Evolutionary conservation across 1,140 invertebrate genomes (phyloP).

Genomic region (Drosophila malerkotliana): DNA sequence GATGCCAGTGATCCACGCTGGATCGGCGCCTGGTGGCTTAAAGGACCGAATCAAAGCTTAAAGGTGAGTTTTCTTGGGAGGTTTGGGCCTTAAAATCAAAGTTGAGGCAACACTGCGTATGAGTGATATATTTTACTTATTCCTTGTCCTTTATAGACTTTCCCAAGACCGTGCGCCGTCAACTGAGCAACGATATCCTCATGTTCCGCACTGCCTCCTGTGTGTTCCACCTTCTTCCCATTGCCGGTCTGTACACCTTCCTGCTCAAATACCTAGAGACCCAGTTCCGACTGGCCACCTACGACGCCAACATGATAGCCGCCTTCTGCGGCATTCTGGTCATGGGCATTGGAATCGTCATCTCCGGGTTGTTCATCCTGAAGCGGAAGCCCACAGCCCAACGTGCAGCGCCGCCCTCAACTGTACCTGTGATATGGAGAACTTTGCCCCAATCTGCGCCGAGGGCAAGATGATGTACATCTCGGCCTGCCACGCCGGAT

Average conservation of each 20-base stretch:
- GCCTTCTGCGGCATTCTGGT: constrained; percentile 96
- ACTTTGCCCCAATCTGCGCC: constrained; percentile 93
- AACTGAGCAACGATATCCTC: constrained; percentile 94
- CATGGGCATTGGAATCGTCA: constrained; percentile 95
- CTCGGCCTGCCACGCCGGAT: constrained; percentile 95
- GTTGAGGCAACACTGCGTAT: not conserved
- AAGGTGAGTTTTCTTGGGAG: constrained; percentile 36
- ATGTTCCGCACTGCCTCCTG: constrained; percentile 95
- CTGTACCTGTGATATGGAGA: constrained; percentile 90
- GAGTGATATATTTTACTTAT: not conserved
- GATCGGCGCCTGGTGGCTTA: constrained; percentile 97
- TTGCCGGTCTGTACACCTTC: constrained; percentile 96
- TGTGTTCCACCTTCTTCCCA: constrained; percentile 94
- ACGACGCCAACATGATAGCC: constrained; percentile 95
- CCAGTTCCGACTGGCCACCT: constrained; percentile 94
- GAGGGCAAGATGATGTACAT: constrained; percentile 93
- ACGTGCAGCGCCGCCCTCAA: constrained; percentile 86
- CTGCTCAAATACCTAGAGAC: constrained; percentile 96
- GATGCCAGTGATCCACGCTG: constrained; percentile 93
- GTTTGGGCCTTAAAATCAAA: not conserved
- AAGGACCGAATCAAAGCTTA: too few relatives aligned
- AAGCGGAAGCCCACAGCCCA: constrained; percentile 92
- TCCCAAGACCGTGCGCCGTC: constrained; percentile 92
- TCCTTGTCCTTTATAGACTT: constrained; percentile 87
- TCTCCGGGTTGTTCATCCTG: constrained; percentile 93